These are phyloP conservation scores for Acrobasis consociella DNA, from an alignment of 2,888 invertebrate species.

Conservation along the genomic window DNA sequence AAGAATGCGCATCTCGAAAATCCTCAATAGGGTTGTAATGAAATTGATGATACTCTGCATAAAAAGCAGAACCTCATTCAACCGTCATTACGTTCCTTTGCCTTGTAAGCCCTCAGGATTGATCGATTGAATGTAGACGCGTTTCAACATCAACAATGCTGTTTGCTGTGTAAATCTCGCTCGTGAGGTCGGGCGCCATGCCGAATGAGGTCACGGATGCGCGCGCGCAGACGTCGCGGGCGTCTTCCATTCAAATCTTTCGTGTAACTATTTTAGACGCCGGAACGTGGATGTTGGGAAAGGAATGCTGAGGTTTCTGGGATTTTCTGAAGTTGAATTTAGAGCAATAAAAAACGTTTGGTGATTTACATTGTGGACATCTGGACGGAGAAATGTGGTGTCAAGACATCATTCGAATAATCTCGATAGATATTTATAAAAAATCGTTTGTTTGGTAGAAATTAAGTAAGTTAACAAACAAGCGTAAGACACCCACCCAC, in stretches of 20 bases:
- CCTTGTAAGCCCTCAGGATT: slow-evolving; percentile 9
- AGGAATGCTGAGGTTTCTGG: background rate
- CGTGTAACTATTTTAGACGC: slow-evolving; percentile 21
- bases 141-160: slow-evolving; percentile 38
- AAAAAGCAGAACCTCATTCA: slow-evolving; percentile 12
- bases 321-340: background rate
- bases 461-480: no score
- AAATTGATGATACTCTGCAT: slow-evolving; percentile 6
- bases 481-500: no score
- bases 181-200: slow-evolving; percentile 64
- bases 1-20: background rate
- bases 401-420: no score
- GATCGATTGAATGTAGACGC: slow-evolving; percentile 8
- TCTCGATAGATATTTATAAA: no score
- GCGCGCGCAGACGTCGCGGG: slow-evolving; percentile 48
- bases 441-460: no score
- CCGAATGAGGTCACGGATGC: slow-evolving; percentile 69
- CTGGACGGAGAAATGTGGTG: background rate
- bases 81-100: slow-evolving; percentile 9
- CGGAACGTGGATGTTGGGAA: slow-evolving; percentile 5
- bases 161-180: slow-evolving; percentile 36
- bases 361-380: background rate
- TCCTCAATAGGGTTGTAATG: slow-evolving; percentile 12
- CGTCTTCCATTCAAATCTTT: slow-evolving; percentile 22
- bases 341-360: background rate